Base-by-base conservation (phyloP, 2,797 vertebrate genomes). In the Gymnothorax reevesii region DNA sequence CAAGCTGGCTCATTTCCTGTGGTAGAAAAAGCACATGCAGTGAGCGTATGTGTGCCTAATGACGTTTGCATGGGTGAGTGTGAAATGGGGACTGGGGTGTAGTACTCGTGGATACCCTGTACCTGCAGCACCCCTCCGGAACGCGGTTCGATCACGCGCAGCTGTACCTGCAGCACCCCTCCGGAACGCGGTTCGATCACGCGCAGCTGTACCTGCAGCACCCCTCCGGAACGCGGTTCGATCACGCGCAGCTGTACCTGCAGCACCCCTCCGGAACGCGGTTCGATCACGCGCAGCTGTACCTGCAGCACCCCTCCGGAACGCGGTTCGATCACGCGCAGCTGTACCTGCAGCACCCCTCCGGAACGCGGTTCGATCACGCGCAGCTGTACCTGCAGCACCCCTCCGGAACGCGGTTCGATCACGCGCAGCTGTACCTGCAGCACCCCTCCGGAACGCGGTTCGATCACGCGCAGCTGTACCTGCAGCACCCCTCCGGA, bases 181-280 rank as follows among this genome's bases (percentile, higher is more conserved):
- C 99, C 99, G 0, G 99, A 98, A 83, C 99, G 98, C 0, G 99
- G 98, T 94, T 99, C 99, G 1, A 99, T 95, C 80, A 99, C 96
- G 0, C 98, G 95, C 85, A 99, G 96, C 90, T 95, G n/a, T n/a
- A n/a, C n/a, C n/a, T n/a, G n/a, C n/a, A 99, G 95, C 54, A 99
- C 97, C 10, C 93, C 92, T 4, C 99, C 99, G 0, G 99, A 98
- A 83, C 99, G 98, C 0, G 99, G 98, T 94, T 99, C 99, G 1
- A 99, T 95, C 80, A 99, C 96, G 0, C 98, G 95, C 85, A 99
- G 96, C 90, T 95, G n/a, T n/a, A n/a, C n/a, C n/a, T n/a, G n/a
- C n/a, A 99, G 95, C 54, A 99, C 97, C 10, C 93, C 92, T 4
- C 99, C 99, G 0, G 99, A 98, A 83, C 99, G 98, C 0, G 99